Base-by-base conservation (phyloP, 1,140 invertebrate genomes). In the Pseudomyrmex sp. region DNA sequence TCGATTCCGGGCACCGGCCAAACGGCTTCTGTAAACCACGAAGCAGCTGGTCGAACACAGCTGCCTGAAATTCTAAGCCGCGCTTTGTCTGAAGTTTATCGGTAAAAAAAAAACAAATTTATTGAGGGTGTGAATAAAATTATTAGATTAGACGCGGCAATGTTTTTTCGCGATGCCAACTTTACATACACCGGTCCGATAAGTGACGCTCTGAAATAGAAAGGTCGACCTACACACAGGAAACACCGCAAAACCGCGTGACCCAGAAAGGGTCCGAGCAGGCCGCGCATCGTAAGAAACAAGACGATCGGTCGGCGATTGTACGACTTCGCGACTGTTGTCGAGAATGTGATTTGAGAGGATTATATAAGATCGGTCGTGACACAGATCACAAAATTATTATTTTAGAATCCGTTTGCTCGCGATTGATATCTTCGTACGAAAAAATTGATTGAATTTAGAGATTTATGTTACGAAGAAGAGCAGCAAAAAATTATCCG, bases 181-280 rank as follows among this genome's bases (percentile, higher is more conserved):
- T 35, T 35, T 35, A 35, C 35, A 35, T 35, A 35, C 35, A 75
- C 68, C 75, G 23, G 23, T 13, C 35, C 18, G 59, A 77, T 52
- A 66, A 48, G 26, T 72, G 44, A 63, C 48, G 80, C 61, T 84
- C 63, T 85, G 88, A 87, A 85, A 85, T 85, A 83, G 88, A 89
- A 88, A 89, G 88, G 88, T 80, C 52, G 65, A 61, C 62, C 35
- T 35, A 35, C 35, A 35, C 35, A 5, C 5, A 35, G 63, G 70
- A 66, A 58, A 69, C 66, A 82, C 73, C 61, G 66, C 69, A 73
- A 61, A 61, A 87, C 80, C 54, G 82, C 84, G 66, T 89, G 89
- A 89, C 89, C 88, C 77, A 90, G 84, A 90, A 88, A 88, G 70
- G 5, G 35, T 35, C 82, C 56, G 13, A 86, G 50, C 82, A 62